These are phyloP conservation scores for Ctenoplectra terminalis DNA, from an alignment of 1,140 invertebrate genomes.

Conservation along the genomic window DNA sequence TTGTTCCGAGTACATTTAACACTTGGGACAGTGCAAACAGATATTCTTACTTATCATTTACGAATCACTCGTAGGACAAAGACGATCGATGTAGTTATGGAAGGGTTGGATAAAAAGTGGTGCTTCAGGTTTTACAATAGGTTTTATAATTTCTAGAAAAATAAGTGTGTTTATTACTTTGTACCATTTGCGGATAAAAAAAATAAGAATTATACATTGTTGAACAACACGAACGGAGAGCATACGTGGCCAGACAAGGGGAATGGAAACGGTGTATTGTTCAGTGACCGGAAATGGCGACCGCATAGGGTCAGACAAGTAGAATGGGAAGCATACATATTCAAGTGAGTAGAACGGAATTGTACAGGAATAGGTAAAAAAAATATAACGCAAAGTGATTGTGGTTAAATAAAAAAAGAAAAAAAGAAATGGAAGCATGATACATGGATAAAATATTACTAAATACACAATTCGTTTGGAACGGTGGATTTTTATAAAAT, in stretches of 20 bases:
- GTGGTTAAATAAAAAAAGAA: neutral
- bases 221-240: neutral
- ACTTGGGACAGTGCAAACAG: too few relatives aligned
- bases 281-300: constrained; percentile 19
- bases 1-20: too few relatives aligned
- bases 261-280: constrained; percentile 17
- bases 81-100: too few relatives aligned
- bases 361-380: neutral
- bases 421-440: neutral
- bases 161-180: too few relatives aligned
- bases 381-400: neutral
- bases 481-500: too few relatives aligned
- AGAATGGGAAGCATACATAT: constrained; percentile 4
- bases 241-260: neutral
- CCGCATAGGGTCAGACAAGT: neutral
- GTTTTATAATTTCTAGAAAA: too few relatives aligned
- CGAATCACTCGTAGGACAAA: too few relatives aligned
- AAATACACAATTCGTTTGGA: too few relatives aligned
- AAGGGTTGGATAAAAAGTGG: too few relatives aligned
- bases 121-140: too few relatives aligned
- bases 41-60: too few relatives aligned
- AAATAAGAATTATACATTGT: neutral
- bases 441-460: neutral
- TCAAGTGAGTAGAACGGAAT: constrained; percentile 10
- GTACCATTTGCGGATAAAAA: neutral